A percentile compares a stretch with the other conserved stretches of the same genome.
phyloP scores from a whole-genome alignment of 2,113 vertebrate genomes.

The Chionodraco myersi region DNA sequence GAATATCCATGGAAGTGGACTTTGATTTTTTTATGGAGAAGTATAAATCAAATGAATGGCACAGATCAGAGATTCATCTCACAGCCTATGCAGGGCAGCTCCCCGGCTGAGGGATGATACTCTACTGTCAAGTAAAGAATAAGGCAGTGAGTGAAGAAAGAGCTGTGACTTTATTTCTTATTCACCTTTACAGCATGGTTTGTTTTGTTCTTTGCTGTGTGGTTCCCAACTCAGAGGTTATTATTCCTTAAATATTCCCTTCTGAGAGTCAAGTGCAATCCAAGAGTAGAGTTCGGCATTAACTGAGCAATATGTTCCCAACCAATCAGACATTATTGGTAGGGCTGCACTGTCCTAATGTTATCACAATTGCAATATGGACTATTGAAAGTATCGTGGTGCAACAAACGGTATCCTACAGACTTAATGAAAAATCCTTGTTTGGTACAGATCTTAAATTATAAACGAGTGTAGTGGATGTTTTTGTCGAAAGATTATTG shows the following conservation, averaged over 20 bases:
- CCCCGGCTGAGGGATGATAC: neutral
- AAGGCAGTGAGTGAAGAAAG: neutral
- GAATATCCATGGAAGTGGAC: constrained; percentile 43
- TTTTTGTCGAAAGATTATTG: no score
- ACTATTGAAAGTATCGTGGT: no score
- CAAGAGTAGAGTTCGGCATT: neutral
- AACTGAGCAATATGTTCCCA: neutral
- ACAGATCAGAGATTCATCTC: constrained; percentile 5
- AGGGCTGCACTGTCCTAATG: neutral
- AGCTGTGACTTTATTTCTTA: neutral
- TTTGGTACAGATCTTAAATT: no score
- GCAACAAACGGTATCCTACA: no score
- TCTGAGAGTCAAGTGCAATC: neutral
- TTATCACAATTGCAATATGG: no score
- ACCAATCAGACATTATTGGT: neutral
- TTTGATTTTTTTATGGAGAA: constrained; percentile 47
- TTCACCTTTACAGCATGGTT: neutral
- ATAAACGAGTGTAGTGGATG: no score
- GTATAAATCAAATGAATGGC: constrained; percentile 39
- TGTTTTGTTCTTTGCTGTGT: neutral
- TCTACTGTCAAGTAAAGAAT: neutral
- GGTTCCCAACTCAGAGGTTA: neutral
- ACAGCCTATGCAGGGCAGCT: neutral
- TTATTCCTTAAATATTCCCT: neutral
- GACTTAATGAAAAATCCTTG: no score